Conservation (phyloP, 1,140 invertebrate genomes). For the Zaprionus gabonicus region DNA sequence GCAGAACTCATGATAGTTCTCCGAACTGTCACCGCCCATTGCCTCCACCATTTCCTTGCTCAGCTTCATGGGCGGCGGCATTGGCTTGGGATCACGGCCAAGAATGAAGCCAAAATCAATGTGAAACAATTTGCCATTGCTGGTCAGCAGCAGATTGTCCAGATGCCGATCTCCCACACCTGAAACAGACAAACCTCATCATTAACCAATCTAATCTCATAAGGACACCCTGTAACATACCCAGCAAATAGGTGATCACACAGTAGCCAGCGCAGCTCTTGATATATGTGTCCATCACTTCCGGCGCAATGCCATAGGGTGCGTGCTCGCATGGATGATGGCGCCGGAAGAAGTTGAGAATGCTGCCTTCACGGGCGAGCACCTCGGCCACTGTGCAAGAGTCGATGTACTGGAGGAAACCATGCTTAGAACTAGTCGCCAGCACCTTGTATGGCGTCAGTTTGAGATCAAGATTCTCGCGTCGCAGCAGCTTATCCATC, state of each 20-base stretch:
- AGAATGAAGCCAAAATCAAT: slow-evolving; percentile 99
- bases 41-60: slow-evolving; percentile 99
- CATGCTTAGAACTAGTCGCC: slow-evolving; percentile 97
- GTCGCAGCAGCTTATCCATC: slow-evolving; percentile 97
- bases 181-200: slow-evolving; percentile 34
- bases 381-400: slow-evolving; percentile 97
- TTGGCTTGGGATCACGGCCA: slow-evolving; percentile 98
- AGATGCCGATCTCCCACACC: slow-evolving; percentile 99
- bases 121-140: slow-evolving; percentile 96
- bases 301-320: slow-evolving; percentile 95
- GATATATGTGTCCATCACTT: slow-evolving; percentile 99
- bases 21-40: slow-evolving; percentile 97
- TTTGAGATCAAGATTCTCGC: slow-evolving; percentile 97
- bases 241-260: slow-evolving; percentile 98
- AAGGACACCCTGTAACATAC: slow-evolving; percentile 68
- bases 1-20: slow-evolving; percentile 97
- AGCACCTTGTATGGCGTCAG: slow-evolving; percentile 96
- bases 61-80: slow-evolving; percentile 99
- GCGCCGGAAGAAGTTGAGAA: slow-evolving; percentile 96
- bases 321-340: slow-evolving; percentile 94
- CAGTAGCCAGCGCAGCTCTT: slow-evolving; percentile 99
- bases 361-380: slow-evolving; percentile 92
- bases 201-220: too few relatives aligned
- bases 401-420: slow-evolving; percentile 99
- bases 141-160: slow-evolving; percentile 97